Evolutionary conservation across 2,888 invertebrate genomes (phyloP).

Genomic region (Tholera decimalis): DNA sequence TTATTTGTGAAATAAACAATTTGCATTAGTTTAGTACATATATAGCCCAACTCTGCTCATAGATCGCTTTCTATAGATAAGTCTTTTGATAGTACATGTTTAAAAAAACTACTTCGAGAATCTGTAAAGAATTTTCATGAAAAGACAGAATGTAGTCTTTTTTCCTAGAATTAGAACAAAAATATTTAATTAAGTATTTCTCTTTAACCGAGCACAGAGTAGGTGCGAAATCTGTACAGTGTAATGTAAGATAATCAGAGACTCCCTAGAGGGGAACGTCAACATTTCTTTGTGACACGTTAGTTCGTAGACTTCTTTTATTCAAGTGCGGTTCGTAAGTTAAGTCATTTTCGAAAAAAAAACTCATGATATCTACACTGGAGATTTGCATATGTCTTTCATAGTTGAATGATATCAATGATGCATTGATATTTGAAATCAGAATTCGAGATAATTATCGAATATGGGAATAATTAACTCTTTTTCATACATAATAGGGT

Average conservation of each 20-base stretch:
- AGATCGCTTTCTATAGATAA: background rate
- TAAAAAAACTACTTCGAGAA: background rate
- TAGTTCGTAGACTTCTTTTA: slow-evolving; percentile 65
- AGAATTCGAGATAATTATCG: too few relatives aligned
- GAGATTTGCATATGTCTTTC: too few relatives aligned
- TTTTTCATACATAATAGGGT: too few relatives aligned
- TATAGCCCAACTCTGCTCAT: background rate
- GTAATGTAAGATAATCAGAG: slow-evolving; percentile 62
- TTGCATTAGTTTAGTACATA: background rate
- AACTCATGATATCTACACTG: slow-evolving; percentile 1
- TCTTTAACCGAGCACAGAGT: slow-evolving; percentile 30
- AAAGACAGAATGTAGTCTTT: background rate
- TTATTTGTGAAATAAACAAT: background rate
- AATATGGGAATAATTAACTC: too few relatives aligned
- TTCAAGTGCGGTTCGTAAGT: slow-evolving; percentile 53
- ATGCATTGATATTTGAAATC: background rate
- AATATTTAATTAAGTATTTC: slow-evolving; percentile 44
- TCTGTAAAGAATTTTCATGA: background rate
- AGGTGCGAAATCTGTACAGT: slow-evolving; percentile 53
- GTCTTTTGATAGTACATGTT: too few relatives aligned
- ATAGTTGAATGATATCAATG: too few relatives aligned
- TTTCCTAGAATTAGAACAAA: slow-evolving; percentile 23
- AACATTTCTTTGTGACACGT: slow-evolving; percentile 65
- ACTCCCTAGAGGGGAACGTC: slow-evolving; percentile 64
- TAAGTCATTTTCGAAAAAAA: slow-evolving; percentile 35